Evolutionary conservation across 1,140 invertebrate genomes (phyloP), one percentile per base, ranked within the genome.

Genomic region (Lepidostoma basale): DNA sequence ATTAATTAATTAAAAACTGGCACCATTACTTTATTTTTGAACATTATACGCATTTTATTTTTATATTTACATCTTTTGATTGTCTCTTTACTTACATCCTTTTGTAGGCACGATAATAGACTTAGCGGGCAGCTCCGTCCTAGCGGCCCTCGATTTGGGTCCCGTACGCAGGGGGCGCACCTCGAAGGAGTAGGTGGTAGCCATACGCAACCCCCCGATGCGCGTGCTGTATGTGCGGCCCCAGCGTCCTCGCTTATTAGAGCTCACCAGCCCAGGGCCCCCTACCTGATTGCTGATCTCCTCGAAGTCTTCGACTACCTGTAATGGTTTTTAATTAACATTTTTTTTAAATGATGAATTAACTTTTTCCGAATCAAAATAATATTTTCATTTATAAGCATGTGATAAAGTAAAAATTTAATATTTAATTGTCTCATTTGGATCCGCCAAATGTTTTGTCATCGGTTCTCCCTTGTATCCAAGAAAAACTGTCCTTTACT

Each of bases 21-120:
- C n/a, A n/a, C n/a, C n/a, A n/a, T n/a, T n/a, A n/a, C n/a, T n/a
- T n/a, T n/a, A n/a, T n/a, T n/a, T n/a, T n/a, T n/a, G n/a, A n/a
- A n/a, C n/a, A n/a, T n/a, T n/a, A n/a, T n/a, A n/a, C n/a, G n/a
- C n/a, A n/a, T n/a, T n/a, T n/a, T n/a, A n/a, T n/a, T n/a, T n/a
- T n/a, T n/a, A n/a, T n/a, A n/a, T n/a, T n/a, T n/a, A n/a, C n/a
- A n/a, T n/a, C n/a, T n/a, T n/a, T n/a, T n/a, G n/a, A n/a, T n/a
- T n/a, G n/a, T n/a, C n/a, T n/a, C n/a, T n/a, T n/a, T 44, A 44
- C 89, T 89, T 85, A 92, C 90, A 92, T 82, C 90, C 90, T 88
- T 91, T 92, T 3, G 90, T 92, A 42, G 89, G 87, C 10, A 92
- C 84, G 33, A 90, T 83, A 25, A 90, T 86, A 78, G 88, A 80